Evolutionary conservation across 1,140 invertebrate genomes (phyloP), one percentile per base, ranked within the genome.

Genomic region (Subanguina moxae): DNA sequence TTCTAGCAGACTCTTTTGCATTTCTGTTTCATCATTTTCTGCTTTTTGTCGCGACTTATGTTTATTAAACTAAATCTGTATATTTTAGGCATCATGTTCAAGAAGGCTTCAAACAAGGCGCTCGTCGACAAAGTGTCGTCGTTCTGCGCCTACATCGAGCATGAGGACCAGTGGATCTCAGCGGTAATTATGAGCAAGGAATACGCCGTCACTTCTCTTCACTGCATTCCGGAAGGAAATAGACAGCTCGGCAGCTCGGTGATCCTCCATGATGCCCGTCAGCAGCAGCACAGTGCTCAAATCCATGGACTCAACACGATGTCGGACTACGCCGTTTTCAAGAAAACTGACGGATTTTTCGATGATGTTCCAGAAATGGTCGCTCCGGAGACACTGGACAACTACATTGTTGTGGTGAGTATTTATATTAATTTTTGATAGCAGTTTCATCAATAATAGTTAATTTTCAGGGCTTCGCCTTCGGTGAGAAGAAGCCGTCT

Each of bases 391-490:
- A 56, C 13, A 56, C 28, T 56, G 3, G 52, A 56, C 13, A 3
- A 56, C 3, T 56, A 56, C 52, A 56, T 56, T 56, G 3, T 13
- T 23, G 3, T 56, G 13, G 52, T 56, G 13, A 56, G 52, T 56
- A 56, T 56, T 56, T 56, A 56, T 56, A 3, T 56, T 5, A 56
- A 56, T 5, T 56, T 13, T 56, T 13, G 52, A 56, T 5, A 56
- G 13, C 13, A 56, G 13, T 56, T 5, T 23, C 28, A 56, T 56
- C 21, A 23, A 56, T 5, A 56, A 56, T 23, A 56, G 28, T 23
- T 56, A 56, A 23, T 13, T 56, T 56, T 56, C 28, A 56, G 52
- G 52, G 52, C 28, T 56, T 56, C 13, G 52, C 52, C 13, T 56
- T 56, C 13, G 52, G 3, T 3, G 52, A 56, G 3, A 56, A 13